Evolutionary conservation across 2,888 invertebrate genomes (phyloP), one percentile per base, ranked within the genome.

Genomic region (Gisinianus flammeolus): DNA sequence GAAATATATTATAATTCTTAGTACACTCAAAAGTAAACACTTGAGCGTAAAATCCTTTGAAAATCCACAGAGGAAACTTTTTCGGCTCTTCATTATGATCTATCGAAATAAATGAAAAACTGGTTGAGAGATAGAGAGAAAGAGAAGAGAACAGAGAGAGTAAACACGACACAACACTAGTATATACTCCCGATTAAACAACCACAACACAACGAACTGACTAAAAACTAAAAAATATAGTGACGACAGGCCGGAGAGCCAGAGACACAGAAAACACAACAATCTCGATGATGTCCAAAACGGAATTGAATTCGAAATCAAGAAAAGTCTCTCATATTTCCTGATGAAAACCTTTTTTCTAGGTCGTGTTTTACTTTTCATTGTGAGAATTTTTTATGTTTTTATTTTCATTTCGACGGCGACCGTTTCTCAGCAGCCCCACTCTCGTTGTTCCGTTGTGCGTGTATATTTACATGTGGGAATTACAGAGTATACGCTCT

Each of bases 331-430:
- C 54, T n/a, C 16, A 69, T 30, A n/a, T 68, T 76, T 31, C 52
- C 69, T 24, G 33, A 69, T 56, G 16, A 19, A 35, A 31, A 8
- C 12, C 35, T 35, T n/a, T 16, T 76, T 76, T 76, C 76, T 76
- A 31, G 76, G 76, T 76, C 76, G 31, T 76, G 76, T 76, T 76
- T 76, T 76, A 76, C 76, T 76, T 76, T 68, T 76, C 19, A 76
- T 76, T 68, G 58, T 69, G 76, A 31, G 76, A 69, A 76, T 12
- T 62, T 26, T 54, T n/a, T 58, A 24, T 70, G 10, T 54, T 28
- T 52, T 71, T 44, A 12, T 56, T 54, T 30, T 71, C 26, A 54
- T 71, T 5, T 26, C 19, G 5, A 66, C 6, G 30, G n/a, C 16
- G 24, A 19, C 6, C 8, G 6, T 62, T 62, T 8, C 16, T 12